Conservation (phyloP, 2,797 vertebrate species). For the Ceyx erithaca region DNA sequence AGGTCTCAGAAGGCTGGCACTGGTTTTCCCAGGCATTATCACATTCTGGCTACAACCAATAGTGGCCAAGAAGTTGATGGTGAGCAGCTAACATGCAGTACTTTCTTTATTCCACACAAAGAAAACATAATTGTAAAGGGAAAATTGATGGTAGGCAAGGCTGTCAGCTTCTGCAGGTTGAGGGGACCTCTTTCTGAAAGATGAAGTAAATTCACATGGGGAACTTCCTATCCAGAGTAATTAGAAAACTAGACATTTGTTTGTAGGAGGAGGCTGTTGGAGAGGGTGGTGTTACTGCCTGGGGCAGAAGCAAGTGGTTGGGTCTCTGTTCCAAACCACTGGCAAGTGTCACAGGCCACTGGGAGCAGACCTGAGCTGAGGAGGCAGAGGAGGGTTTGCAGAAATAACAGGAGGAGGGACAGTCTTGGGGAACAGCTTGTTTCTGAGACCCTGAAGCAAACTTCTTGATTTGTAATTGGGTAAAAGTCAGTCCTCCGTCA, state of each 20-base stretch:
- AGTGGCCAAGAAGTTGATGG: neutral
- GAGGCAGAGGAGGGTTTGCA: neutral
- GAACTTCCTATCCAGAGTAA: neutral
- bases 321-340: neutral
- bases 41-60: neutral
- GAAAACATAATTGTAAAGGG: neutral
- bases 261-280: neutral
- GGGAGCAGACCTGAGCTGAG: rapidly evolving
- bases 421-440: neutral
- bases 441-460: neutral
- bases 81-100: neutral
- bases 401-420: neutral
- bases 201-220: neutral
- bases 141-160: neutral
- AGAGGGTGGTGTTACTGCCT: neutral
- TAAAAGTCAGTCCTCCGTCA: neutral
- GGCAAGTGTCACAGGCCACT: neutral
- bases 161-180: neutral
- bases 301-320: neutral
- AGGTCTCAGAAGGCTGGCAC: neutral
- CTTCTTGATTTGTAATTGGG: neutral
- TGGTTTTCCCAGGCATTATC: neutral
- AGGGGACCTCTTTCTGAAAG: neutral
- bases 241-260: neutral
- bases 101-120: neutral